These are phyloP conservation scores for Galaxea fascicularis DNA, from an alignment of 92 coral and sea anemone species.

Conservation along the genomic window DNA sequence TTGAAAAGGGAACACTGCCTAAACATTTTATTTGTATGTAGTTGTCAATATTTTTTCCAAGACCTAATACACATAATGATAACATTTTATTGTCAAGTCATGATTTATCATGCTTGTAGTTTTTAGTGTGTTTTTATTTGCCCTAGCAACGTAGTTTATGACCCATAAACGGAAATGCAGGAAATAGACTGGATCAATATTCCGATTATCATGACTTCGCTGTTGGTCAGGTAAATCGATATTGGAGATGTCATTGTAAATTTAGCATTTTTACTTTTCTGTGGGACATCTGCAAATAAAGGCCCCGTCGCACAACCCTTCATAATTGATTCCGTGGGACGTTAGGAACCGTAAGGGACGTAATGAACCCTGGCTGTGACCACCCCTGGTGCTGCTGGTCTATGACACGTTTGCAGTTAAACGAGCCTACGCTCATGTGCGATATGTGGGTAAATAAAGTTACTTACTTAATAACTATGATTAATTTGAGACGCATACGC, in stretches of 20 bases:
- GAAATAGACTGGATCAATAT: neutral
- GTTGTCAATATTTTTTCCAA: too few species aligned
- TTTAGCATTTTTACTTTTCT: neutral
- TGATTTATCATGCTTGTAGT: neutral
- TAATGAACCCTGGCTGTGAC: too few species aligned
- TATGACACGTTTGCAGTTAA: too few species aligned
- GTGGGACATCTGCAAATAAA: neutral
- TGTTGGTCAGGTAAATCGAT: neutral
- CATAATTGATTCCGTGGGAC: neutral
- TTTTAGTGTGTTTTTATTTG: neutral
- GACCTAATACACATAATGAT: too few species aligned
- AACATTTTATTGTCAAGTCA: neutral
- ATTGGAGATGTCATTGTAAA: neutral
- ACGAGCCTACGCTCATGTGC: too few species aligned
- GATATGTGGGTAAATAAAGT: too few species aligned
- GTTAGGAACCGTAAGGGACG: too few species aligned
- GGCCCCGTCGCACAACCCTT: neutral
- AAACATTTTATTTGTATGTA: too few species aligned
- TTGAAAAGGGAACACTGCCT: too few species aligned
- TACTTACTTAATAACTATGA: too few species aligned
- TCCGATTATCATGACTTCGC: neutral
- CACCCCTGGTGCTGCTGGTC: too few species aligned
- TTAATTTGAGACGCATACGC: too few species aligned
- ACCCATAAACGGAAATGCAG: neutral
- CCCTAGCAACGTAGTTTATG: neutral